These are phyloP conservation scores for Ellobius talpinus DNA, from an alignment of 2,113 vertebrate species.

Conservation along the genomic window DNA sequence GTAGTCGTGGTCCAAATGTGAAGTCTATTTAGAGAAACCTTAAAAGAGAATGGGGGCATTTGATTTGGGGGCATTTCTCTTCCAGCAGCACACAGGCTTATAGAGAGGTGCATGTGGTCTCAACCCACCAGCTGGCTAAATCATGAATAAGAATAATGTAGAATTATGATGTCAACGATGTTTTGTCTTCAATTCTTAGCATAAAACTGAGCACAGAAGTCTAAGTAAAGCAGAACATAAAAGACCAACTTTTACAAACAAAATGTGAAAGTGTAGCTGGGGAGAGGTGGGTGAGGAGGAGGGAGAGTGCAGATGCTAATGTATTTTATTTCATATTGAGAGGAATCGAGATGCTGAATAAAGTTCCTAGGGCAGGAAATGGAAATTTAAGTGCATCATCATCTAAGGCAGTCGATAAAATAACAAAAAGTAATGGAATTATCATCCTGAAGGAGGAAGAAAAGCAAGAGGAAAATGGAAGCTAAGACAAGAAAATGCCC, in stretches of 20 bases:
- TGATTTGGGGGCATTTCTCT: not conserved
- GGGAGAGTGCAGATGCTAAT: not conserved
- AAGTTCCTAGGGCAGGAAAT: not conserved
- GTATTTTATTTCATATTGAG: not conserved
- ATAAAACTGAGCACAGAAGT: not conserved
- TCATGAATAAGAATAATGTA: not conserved
- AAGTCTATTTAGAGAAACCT: not conserved
- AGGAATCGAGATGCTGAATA: not conserved
- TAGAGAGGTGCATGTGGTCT: not conserved
- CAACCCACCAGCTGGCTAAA: not conserved
- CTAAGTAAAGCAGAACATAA: not conserved
- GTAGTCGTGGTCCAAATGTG: fast-evolving
- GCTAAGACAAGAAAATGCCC: not conserved
- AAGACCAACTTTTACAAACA: not conserved
- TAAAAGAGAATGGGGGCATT: not conserved
- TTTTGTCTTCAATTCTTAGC: not conserved
- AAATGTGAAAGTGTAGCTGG: not conserved
- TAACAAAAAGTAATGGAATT: not conserved
- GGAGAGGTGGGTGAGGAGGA: not conserved
- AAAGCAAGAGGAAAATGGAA: not conserved
- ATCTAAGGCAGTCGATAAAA: constrained; percentile 11
- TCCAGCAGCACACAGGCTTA: not conserved
- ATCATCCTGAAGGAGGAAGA: not conserved
- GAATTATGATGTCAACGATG: not conserved
- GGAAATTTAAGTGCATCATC: not conserved